A percentile compares a stretch with the other conserved stretches of the same genome.
These are phyloP conservation scores for Calypte anna DNA, from an alignment of 2,113 vertebrate species.

Conservation along the genomic window DNA sequence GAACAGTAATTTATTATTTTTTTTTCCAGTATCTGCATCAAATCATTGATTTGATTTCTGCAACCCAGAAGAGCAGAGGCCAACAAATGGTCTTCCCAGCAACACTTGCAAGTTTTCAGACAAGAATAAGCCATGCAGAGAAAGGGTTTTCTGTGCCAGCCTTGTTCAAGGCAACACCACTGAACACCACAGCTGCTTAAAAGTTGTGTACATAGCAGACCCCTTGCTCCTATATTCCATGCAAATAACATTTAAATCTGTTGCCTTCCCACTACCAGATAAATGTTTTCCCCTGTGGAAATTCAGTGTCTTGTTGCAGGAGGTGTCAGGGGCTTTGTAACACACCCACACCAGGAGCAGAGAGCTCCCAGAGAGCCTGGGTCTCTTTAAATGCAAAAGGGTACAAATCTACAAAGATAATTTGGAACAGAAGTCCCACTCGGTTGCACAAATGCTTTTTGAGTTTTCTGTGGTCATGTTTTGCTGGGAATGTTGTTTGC, in stretches of 20 bases:
- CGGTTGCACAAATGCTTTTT: background rate
- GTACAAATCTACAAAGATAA: background rate
- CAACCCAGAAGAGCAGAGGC: background rate
- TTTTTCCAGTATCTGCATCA: background rate
- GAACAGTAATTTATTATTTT: background rate
- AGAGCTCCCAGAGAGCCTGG: background rate
- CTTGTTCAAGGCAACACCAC: background rate
- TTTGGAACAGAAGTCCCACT: background rate
- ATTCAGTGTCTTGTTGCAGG: background rate
- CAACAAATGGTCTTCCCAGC: background rate
- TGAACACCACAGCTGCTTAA: background rate
- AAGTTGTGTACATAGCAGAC: background rate
- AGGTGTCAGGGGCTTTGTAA: background rate
- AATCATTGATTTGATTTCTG: background rate
- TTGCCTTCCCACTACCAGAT: background rate
- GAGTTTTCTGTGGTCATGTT: background rate
- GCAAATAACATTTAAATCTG: background rate
- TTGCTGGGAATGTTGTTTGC: background rate
- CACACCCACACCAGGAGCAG: background rate
- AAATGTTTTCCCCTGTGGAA: background rate
- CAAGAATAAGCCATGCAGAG: accelerated
- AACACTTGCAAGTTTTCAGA: background rate
- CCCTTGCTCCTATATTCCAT: background rate
- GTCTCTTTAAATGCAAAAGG: background rate
- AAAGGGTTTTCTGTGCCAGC: background rate